These are phyloP conservation scores for Tapera naevia DNA, from an alignment of 2,797 vertebrate species.

Conservation along the genomic window DNA sequence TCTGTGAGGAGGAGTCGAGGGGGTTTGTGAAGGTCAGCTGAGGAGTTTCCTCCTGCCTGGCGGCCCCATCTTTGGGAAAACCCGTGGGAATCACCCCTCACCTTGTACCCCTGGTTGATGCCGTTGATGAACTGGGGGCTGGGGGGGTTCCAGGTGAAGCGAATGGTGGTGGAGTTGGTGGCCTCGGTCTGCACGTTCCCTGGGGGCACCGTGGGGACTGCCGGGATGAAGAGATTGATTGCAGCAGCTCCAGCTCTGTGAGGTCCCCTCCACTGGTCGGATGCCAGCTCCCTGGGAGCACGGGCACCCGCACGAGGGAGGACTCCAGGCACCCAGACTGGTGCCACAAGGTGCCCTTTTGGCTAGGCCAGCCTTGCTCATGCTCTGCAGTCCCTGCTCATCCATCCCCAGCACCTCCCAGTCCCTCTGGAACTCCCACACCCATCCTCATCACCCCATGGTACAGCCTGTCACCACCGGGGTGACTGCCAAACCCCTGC, in stretches of 20 bases:
- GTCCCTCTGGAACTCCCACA: not conserved
- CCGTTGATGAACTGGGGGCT: conserved; percentile 99
- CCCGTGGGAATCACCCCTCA: not conserved
- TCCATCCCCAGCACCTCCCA: not conserved
- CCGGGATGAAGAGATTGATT: not conserved
- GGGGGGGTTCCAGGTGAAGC: conserved; percentile 94
- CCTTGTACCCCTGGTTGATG: conserved; percentile 99
- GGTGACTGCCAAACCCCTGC: rapidly evolving
- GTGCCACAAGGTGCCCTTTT: too few relatives aligned
- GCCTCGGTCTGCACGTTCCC: conserved; percentile 90
- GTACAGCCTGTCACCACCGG: rapidly evolving
- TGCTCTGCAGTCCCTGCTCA: not conserved
- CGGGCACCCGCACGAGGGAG: not conserved
- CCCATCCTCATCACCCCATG: rapidly evolving
- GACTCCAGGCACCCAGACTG: rapidly evolving
- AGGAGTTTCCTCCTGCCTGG: not conserved
- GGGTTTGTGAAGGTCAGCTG: rapidly evolving
- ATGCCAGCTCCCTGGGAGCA: rapidly evolving
- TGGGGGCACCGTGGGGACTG: conserved; percentile 94
- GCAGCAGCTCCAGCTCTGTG: rapidly evolving
- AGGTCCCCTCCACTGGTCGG: not conserved
- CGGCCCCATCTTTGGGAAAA: not conserved
- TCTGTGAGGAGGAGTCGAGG: not conserved
- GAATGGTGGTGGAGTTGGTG: conserved; percentile 93
- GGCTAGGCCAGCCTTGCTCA: not conserved